Percentiles rank a stretch among this genome's conserved stretches.
Conservation (phyloP, 2,113 vertebrate genomes). For the Thunnus thynnus region DNA sequence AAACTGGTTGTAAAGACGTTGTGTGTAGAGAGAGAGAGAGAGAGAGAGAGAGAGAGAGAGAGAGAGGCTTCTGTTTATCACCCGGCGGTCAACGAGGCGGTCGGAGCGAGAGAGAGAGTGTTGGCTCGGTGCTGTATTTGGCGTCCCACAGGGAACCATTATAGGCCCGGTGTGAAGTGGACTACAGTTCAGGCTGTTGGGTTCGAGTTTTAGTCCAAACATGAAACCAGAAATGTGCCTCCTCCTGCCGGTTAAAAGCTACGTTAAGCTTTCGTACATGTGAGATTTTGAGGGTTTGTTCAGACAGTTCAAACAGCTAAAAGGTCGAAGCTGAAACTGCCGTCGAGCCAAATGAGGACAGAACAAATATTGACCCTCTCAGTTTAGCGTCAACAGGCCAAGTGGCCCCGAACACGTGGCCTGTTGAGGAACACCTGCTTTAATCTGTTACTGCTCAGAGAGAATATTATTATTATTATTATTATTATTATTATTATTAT, state of each 20-base stretch:
- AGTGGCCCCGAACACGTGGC: slow-evolving; percentile 6
- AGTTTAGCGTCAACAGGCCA: slow-evolving; percentile 50
- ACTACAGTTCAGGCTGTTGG: slow-evolving; percentile 5
- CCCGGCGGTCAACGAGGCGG: not conserved
- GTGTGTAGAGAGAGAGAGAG: not conserved
- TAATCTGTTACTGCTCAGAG: not conserved
- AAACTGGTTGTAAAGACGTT: not conserved
- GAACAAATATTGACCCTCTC: slow-evolving; percentile 35
- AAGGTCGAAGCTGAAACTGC: not conserved
- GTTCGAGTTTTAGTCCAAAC: too few relatives aligned
- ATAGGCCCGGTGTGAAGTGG: slow-evolving; percentile 59
- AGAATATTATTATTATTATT: too few relatives aligned
- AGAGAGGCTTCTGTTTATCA: slow-evolving; percentile 25
- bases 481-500: too few relatives aligned
- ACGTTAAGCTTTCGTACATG: not conserved
- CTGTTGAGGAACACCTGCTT: not conserved
- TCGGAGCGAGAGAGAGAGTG: slow-evolving; percentile 1
- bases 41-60: not conserved
- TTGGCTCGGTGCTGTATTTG: slow-evolving; percentile 68
- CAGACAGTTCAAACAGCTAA: not conserved
- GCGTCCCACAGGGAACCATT: slow-evolving; percentile 68
- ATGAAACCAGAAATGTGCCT: too few relatives aligned
- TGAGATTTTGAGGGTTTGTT: not conserved
- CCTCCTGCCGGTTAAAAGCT: not conserved
- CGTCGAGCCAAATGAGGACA: not conserved